Conservation (phyloP, 2,113 vertebrate species). For the Elachura formosa region DNA sequence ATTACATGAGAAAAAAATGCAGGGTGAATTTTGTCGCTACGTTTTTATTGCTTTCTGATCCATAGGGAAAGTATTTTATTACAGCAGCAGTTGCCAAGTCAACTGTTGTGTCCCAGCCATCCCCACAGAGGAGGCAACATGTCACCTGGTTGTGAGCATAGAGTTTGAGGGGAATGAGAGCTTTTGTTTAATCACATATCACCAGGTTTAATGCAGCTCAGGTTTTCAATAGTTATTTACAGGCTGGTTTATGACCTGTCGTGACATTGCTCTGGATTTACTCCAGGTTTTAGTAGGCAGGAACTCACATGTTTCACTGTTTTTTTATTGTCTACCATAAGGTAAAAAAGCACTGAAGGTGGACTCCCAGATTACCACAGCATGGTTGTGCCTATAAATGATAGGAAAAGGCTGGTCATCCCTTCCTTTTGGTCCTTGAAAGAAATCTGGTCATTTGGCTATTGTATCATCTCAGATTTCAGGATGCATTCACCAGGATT, state of each 20-base stretch:
- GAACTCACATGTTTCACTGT: neutral
- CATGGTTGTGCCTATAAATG: neutral
- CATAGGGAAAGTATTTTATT: neutral
- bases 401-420: neutral
- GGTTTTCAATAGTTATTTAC: neutral
- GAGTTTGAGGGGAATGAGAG: neutral
- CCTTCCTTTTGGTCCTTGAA: neutral
- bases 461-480: neutral
- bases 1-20: conserved; percentile 13
- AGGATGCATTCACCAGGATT: neutral
- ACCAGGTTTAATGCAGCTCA: neutral
- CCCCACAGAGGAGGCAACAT: accelerated
- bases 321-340: neutral
- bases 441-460: neutral
- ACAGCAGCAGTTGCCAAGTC: neutral
- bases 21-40: neutral
- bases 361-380: neutral
- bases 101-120: neutral
- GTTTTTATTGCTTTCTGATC: conserved; percentile 19
- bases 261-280: neutral
- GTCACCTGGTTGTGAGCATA: neutral
- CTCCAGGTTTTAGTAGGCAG: neutral
- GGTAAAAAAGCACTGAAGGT: neutral
- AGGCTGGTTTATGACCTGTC: neutral
- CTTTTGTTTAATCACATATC: neutral